Percentiles rank a stretch among this genome's conserved stretches.
These are phyloP conservation scores for Melanotaenia pygmaea DNA, from an alignment of 2,797 vertebrate species.

Conservation along the genomic window DNA sequence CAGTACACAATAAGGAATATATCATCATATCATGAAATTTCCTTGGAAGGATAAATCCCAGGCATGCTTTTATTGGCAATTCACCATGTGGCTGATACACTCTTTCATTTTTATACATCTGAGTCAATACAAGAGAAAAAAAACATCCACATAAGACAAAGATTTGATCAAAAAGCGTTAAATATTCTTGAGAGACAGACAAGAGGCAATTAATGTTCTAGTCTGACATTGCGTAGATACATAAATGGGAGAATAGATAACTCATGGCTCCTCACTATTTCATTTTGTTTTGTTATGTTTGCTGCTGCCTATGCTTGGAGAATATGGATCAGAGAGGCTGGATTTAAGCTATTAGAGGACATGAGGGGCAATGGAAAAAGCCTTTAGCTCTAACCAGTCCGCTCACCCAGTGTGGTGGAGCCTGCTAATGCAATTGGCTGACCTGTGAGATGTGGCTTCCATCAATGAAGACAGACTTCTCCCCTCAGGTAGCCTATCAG, in stretches of 20 bases:
- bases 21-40: background rate
- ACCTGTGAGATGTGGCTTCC: conserved; percentile 43
- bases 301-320: conserved; percentile 14
- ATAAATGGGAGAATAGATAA: conserved; percentile 19
- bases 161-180: conserved; percentile 38
- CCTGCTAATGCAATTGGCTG: conserved; percentile 63
- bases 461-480: conserved; percentile 63
- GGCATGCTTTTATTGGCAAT: background rate
- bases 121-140: background rate
- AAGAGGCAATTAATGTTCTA: conserved; percentile 43
- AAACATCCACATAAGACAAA: conserved; percentile 22
- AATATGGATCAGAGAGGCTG: conserved; percentile 36
- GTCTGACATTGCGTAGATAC: conserved; percentile 4
- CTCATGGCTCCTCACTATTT: background rate
- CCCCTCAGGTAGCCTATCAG: conserved; percentile 66
- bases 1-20: conserved; percentile 1
- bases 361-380: conserved; percentile 47
- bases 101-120: conserved; percentile 18
- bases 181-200: conserved; percentile 36
- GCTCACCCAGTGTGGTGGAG: conserved; percentile 33
- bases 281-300: conserved; percentile 30
- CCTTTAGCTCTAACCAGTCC: conserved; percentile 44
- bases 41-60: background rate
- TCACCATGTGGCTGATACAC: background rate
- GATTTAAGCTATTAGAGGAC: conserved; percentile 53